Evolutionary conservation across 1,140 invertebrate species (phyloP).

Genomic region (Nasonia giraulti): DNA sequence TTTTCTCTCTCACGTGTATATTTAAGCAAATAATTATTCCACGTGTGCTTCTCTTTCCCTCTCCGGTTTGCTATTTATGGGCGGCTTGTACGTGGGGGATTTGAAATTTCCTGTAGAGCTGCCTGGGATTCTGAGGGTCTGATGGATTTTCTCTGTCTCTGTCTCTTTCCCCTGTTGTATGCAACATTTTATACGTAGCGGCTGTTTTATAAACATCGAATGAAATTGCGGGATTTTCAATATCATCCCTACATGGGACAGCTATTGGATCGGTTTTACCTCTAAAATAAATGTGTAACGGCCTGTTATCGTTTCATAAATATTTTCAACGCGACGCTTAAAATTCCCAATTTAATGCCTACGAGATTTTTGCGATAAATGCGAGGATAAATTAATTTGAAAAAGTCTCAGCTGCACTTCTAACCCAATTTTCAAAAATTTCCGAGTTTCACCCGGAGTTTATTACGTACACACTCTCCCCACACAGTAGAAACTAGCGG

Average conservation of each 20-base stretch:
- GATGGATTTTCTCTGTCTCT: neutral
- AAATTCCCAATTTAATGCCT: neutral
- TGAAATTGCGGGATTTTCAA: neutral
- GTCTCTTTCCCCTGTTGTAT: neutral
- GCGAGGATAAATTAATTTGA: too few relatives aligned
- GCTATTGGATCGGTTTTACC: neutral
- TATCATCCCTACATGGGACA: neutral
- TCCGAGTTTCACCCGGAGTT: too few relatives aligned
- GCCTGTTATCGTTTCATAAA: neutral
- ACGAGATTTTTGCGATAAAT: too few relatives aligned
- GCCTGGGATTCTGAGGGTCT: neutral
- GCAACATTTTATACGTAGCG: neutral
- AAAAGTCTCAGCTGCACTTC: too few relatives aligned
- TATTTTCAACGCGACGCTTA: neutral
- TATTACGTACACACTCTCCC: too few relatives aligned
- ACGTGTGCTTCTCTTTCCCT: too few relatives aligned
- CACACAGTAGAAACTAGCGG: neutral
- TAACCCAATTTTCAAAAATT: too few relatives aligned
- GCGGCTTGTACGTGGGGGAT: neutral
- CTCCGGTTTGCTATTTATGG: neutral
- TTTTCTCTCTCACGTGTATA: too few relatives aligned
- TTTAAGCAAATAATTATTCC: too few relatives aligned
- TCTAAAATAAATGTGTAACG: too few relatives aligned
- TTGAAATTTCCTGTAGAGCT: neutral
- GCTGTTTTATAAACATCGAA: conserved; percentile 22